Evolutionary conservation across 2,797 vertebrate species (phyloP), one percentile per base, ranked within the genome.

Genomic region (Phataginus tetradactyla): DNA sequence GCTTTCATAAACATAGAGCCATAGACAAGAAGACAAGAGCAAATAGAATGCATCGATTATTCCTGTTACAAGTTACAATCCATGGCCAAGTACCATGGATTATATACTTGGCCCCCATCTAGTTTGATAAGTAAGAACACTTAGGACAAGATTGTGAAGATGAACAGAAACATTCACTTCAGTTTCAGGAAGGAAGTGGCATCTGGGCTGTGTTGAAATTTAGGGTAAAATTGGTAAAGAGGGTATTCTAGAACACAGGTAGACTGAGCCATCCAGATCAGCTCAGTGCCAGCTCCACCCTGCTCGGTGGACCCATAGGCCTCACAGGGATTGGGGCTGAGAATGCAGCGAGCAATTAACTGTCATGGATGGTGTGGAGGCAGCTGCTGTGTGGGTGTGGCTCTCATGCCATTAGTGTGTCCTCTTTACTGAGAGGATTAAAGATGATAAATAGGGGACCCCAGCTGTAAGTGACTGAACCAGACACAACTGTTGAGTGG

Each of bases 391-490:
- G 39, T 34, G 49, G 25, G 45, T n/a, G n/a, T 34, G 14, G 37
- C 61, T 75, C n/a, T 14, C 29, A 0, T 80, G 14, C 13, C 29
- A 11, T 55, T 39, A 51, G 5, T 1, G 0, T 64, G 39, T 75
- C 91, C 2, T 66, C 68, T 68, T 49, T 42, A 49, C 49, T 7
- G 17, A 59, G 57, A 86, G 27, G 13, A 1, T 72, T 71, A 42
- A 51, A 63, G 32, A 27, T 12, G 12, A 42, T 42, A 39, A 37
- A 37, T 42, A 45, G 64, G 37, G 18, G 23, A 1, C 45, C 37
- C n/a, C 10, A 5, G 0, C 27, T 21, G 6, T 49, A 32, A 32
- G n/a, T 39, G 59, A 49, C 27, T 1, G 7, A 57, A 15, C 0
- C 39, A 37, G 64, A 71, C 21, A 8, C 7, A 42, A 7, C 45